A percentile compares a stretch with the other conserved stretches of the same genome.
phyloP scores from a whole-genome alignment of 2,113 vertebrate genomes.

The Castor canadensis region DNA sequence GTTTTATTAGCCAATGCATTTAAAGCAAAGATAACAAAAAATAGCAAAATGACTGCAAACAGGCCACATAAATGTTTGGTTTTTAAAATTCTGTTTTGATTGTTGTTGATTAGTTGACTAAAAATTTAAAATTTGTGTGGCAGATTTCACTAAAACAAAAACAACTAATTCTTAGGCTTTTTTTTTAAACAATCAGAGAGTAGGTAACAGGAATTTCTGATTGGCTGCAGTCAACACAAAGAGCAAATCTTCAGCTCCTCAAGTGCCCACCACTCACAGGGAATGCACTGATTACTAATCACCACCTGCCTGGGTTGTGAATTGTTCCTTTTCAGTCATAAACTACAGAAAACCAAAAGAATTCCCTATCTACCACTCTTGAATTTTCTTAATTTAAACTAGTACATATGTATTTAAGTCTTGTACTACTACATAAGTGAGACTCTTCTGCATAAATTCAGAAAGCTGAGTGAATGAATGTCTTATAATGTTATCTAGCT shows the following conservation, averaged over 20 bases:
- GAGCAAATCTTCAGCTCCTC: background rate
- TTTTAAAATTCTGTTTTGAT: slow-evolving; percentile 9
- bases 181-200: background rate
- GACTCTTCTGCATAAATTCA: background rate
- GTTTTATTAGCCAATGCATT: slow-evolving; percentile 25
- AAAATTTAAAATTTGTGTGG: slow-evolving; percentile 33
- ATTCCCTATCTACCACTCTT: background rate
- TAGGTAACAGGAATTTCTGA: background rate
- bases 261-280: background rate
- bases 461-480: background rate
- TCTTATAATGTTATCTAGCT: background rate
- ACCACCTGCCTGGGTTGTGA: background rate
- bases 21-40: slow-evolving; percentile 39
- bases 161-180: background rate
- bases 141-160: slow-evolving; percentile 5
- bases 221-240: background rate
- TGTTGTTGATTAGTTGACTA: background rate
- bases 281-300: background rate
- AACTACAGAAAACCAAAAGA: background rate
- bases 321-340: background rate
- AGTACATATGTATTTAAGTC: background rate
- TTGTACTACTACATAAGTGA: background rate
- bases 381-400: background rate
- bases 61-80: background rate
- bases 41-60: background rate